Percentiles rank a stretch among this genome's conserved stretches.
phyloP scores from a whole-genome alignment of 2,113 vertebrate genomes.

The Carlito syrichta region DNA sequence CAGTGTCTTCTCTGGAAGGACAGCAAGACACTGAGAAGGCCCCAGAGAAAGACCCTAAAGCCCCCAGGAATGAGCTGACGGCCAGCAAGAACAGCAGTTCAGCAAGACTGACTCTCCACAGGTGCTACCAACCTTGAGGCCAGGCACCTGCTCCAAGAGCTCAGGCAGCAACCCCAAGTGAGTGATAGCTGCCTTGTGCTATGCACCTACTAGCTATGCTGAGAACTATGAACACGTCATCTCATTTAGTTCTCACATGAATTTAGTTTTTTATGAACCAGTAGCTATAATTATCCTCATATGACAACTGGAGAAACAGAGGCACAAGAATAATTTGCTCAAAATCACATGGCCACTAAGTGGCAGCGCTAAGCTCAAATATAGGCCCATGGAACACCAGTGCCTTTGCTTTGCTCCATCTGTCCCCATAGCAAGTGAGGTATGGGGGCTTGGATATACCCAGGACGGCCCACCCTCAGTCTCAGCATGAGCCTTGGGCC shows the following conservation, averaged over 20 bases:
- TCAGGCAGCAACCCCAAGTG: background rate
- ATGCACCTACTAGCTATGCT: background rate
- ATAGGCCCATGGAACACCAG: background rate
- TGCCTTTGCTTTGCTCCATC: background rate
- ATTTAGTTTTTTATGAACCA: background rate
- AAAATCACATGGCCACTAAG: background rate
- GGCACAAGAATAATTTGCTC: background rate
- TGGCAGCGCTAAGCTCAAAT: background rate
- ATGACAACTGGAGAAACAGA: background rate
- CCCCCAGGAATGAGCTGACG: background rate
- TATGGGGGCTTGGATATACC: background rate
- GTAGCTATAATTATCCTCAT: background rate
- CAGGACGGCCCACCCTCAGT: background rate
- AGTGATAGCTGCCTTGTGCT: background rate
- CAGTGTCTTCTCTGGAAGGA: constrained; percentile 86
- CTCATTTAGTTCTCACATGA: background rate
- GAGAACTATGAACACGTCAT: background rate
- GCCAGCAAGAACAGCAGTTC: background rate
- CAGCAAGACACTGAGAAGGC: constrained; percentile 36
- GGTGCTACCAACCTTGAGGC: background rate
- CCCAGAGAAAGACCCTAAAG: background rate
- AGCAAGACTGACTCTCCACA: background rate
- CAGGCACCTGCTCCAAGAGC: background rate
- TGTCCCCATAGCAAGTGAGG: background rate
- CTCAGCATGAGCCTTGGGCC: background rate